phyloP scores from a whole-genome alignment of 2,113 vertebrate species.

The Epinephelus cyanopodus region DNA sequence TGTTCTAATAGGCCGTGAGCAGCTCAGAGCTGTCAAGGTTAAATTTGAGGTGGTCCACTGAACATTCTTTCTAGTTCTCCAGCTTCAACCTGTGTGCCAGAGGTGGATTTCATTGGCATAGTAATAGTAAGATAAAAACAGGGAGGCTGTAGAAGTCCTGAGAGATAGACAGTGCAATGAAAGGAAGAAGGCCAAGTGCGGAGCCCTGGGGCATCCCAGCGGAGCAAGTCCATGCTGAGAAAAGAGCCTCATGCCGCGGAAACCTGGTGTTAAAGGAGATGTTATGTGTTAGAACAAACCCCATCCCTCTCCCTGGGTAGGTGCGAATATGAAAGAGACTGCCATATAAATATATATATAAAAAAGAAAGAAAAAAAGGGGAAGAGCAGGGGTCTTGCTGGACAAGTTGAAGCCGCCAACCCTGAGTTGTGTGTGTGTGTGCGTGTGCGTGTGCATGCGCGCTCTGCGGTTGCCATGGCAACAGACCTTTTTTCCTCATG shows the following conservation, averaged over 20 bases:
- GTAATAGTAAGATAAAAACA: conserved; percentile 14
- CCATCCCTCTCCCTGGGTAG: conserved; percentile 11
- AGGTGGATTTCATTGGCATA: conserved; percentile 7
- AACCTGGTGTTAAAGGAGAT: conserved; percentile 7
- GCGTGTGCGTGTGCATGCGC: background rate
- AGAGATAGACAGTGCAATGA: conserved; percentile 9
- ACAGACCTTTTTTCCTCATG: conserved; percentile 58
- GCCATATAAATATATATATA: background rate
- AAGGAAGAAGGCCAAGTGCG: conserved; percentile 5
- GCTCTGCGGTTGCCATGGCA: conserved; percentile 70
- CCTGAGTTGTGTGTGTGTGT: conserved; percentile 34
- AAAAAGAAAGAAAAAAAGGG: background rate
- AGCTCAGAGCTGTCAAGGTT: background rate
- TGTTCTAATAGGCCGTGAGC: background rate
- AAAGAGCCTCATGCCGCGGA: background rate
- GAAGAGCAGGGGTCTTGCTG: conserved; percentile 31
- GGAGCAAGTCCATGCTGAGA: background rate
- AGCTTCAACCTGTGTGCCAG: background rate
- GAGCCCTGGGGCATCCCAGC: conserved; percentile 38
- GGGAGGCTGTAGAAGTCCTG: background rate
- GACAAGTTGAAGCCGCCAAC: conserved; percentile 52
- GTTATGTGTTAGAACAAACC: conserved; percentile 34
- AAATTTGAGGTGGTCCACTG: background rate
- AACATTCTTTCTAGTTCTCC: background rate
- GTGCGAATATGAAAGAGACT: conserved; percentile 43